A percentile compares a stretch with the other conserved stretches of the same genome.
Evolutionary conservation across 2,888 invertebrate genomes (phyloP).

Genomic region (Cenopis cana): DNA sequence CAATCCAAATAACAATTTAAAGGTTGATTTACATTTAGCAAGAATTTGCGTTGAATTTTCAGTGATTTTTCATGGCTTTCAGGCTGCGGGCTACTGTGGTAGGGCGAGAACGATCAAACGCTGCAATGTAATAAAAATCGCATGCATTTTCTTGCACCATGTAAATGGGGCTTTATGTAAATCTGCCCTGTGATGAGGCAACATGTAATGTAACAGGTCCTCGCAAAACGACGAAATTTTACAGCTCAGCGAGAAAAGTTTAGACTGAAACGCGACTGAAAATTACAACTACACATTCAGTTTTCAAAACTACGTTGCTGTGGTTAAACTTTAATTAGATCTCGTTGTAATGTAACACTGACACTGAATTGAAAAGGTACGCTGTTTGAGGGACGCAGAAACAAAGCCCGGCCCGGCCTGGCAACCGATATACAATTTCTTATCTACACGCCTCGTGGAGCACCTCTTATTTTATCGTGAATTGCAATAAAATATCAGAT

Average conservation of each 20-base stretch:
- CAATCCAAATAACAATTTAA: conserved; percentile 42
- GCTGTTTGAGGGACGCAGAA: conserved; percentile 27
- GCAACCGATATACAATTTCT: conserved; percentile 56
- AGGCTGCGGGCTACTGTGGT: too few species aligned
- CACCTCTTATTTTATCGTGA: conserved; percentile 72
- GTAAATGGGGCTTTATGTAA: too few species aligned
- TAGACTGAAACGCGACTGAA: conserved; percentile 30
- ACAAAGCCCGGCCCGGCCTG: conserved; percentile 50
- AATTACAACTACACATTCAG: conserved; percentile 26
- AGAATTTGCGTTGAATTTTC: too few species aligned
- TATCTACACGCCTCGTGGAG: conserved; percentile 64
- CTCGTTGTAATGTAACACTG: conserved; percentile 3
- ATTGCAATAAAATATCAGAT: conserved; percentile 72
- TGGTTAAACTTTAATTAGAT: conserved; percentile 25
- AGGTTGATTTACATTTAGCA: too few species aligned
- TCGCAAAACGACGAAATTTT: conserved; percentile 26
- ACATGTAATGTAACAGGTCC: conserved; percentile 33
- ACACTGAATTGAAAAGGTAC: neutral
- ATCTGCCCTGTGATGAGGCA: too few species aligned
- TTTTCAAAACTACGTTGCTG: conserved; percentile 14
- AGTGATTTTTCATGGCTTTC: too few species aligned
- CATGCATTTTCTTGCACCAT: too few species aligned
- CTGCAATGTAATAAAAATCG: too few species aligned
- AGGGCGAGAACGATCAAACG: too few species aligned
- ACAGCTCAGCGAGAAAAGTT: conserved; percentile 27